Conservation (phyloP, 2,888 invertebrate genomes). For the Geotrupes spiniger region DNA sequence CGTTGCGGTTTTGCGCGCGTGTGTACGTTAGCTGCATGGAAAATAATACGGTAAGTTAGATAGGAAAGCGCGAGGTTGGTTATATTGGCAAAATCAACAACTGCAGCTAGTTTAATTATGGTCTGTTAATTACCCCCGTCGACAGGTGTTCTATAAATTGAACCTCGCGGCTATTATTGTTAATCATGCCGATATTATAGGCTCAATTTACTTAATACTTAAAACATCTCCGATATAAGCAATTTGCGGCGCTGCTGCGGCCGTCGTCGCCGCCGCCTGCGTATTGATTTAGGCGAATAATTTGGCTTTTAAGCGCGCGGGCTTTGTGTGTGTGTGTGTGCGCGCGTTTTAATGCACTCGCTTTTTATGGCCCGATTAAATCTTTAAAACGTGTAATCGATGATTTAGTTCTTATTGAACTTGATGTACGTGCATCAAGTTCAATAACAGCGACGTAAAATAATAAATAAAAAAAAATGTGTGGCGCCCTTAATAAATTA, state of each 20-base stretch:
- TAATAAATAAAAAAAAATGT: too few species aligned
- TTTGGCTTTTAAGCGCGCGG: too few species aligned
- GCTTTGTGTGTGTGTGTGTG: background rate
- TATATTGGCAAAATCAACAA: constrained; percentile 18
- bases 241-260: constrained; percentile 4
- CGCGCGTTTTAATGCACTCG: background rate
- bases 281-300: too few species aligned
- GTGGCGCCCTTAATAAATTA: too few species aligned
- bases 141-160: constrained; percentile 27
- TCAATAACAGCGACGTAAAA: too few species aligned
- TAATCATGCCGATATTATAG: constrained; percentile 26
- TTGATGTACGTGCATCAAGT: too few species aligned
- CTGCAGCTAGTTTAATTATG: constrained; percentile 26
- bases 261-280: background rate
- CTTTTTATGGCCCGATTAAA: too few species aligned
- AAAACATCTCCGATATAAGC: constrained; percentile 2
- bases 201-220: constrained; percentile 19
- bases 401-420: too few species aligned
- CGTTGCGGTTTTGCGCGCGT: background rate
- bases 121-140: constrained; percentile 25
- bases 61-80: constrained; percentile 4
- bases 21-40: constrained; percentile 1
- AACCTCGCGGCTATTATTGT: constrained; percentile 27
- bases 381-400: too few species aligned
- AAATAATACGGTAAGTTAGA: constrained; percentile 5